A percentile compares a stretch with the other conserved stretches of the same genome.
Conservation (phyloP, 23 tunicate species). For the Halocynthia aurantium region DNA sequence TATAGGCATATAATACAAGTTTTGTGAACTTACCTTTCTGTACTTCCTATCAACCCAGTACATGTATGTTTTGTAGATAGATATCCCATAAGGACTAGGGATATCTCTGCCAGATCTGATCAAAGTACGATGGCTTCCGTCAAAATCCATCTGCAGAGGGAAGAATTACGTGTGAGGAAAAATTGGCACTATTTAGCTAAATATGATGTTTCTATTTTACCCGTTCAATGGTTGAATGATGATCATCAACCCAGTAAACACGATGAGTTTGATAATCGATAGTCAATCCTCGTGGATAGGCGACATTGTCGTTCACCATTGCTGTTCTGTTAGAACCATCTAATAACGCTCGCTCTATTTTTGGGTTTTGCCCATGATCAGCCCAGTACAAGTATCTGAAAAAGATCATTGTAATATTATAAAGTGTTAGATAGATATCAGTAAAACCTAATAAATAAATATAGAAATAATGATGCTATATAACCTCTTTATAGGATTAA, state of each 20-base stretch:
- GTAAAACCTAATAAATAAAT: neutral
- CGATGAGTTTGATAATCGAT: slow-evolving; percentile 68
- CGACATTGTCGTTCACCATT: slow-evolving; percentile 37
- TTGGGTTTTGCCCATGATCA: slow-evolving; percentile 73
- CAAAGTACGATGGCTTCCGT: slow-evolving; percentile 34
- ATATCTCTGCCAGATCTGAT: slow-evolving; percentile 63
- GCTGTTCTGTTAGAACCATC: slow-evolving; percentile 55
- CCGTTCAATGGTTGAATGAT: slow-evolving; percentile 61
- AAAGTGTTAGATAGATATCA: neutral
- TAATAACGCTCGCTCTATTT: slow-evolving; percentile 61
- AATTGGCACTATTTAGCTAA: neutral
- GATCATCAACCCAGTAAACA: slow-evolving; percentile 70
- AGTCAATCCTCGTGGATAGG: slow-evolving; percentile 40
- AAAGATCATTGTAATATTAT: neutral
- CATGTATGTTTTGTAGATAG: slow-evolving; percentile 40
- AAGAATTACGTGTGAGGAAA: neutral
- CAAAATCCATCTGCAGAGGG: slow-evolving; percentile 42
- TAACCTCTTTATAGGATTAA: slow-evolving; percentile 70
- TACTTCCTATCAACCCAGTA: slow-evolving; percentile 69
- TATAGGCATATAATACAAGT: neutral
- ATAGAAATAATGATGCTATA: neutral
- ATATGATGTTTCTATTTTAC: neutral
- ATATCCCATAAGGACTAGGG: slow-evolving; percentile 51
- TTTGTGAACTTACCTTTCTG: slow-evolving; percentile 24
- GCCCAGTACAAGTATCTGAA: slow-evolving; percentile 74